Base-by-base conservation (phyloP, 1,140 invertebrate genomes). In the Hyles euphorbiae region DNA sequence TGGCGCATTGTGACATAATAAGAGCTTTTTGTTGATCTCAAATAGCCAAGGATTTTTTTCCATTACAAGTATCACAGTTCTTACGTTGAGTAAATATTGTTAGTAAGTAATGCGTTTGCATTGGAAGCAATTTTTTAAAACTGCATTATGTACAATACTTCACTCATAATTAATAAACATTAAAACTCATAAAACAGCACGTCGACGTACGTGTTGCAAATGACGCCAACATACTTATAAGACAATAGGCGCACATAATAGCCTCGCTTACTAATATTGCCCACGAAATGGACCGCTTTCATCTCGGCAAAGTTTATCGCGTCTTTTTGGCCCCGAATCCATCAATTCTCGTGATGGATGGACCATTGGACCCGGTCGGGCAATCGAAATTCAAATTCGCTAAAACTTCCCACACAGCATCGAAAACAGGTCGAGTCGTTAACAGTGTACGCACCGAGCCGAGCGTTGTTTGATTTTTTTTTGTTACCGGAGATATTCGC, bases 361-460 rank as follows among this genome's bases (percentile, higher is more conserved):
- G 74, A 76, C 71, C 77, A 70, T 76, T 73, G 78, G 64, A 70
- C 61, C 61, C 54, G 61, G 58, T 68, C 71, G 56, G 68, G 75
- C 78, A 77, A 84, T 87, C 81, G 76, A 83, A 85, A 87, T 84
- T 88, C 81, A 85, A 88, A 88, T 88, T 87, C 81, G 85, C 85
- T 84, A 88, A 88, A 83, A 85, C 83, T 88, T 87, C 85, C 82
- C 85, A 85, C 76, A 87, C 76, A 62, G 72, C 70, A 73, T 70
- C 75, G 76, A 82, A 74, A 83, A 81, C 68, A 77, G 81, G 74
- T 78, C 78, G 76, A 72, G 74, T 88, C 82, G 85, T 88, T 86
- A 88, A 87, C 82, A 82, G 81, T 71, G 73, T 77, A 80, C 76
- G 75, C 70, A 68, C 61, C 53, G 63, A 70, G 58, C 63, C 68